Evolutionary conservation across 2,888 invertebrate genomes (phyloP).

Genomic region (Fragum sueziense): DNA sequence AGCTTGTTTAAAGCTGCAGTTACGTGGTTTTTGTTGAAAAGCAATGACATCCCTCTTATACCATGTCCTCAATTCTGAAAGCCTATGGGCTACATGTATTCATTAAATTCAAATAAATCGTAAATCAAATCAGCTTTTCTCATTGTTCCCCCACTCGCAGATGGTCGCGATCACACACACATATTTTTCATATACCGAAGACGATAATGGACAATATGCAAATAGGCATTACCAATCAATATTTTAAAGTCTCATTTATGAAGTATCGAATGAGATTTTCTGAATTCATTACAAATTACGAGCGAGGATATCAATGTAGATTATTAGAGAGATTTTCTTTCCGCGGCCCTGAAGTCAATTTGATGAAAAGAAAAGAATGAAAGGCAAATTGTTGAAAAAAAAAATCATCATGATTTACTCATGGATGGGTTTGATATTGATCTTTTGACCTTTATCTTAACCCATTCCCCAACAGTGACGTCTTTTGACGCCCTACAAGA

Average conservation of each 20-base stretch:
- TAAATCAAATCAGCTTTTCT: conserved; percentile 18
- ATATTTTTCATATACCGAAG: conserved; percentile 23
- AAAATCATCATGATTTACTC: conserved; percentile 17
- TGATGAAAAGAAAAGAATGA: not conserved
- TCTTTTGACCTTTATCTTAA: not conserved
- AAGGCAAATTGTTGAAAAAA: conserved; percentile 2
- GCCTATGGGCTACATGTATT: too few relatives aligned
- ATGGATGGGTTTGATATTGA: conserved; percentile 18
- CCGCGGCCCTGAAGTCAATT: conserved; percentile 2
- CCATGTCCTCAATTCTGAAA: too few relatives aligned
- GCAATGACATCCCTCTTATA: too few relatives aligned
- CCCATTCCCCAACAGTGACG: too few relatives aligned
- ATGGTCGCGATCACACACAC: conserved; percentile 17
- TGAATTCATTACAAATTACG: conserved; percentile 31
- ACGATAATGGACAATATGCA: conserved; percentile 50
- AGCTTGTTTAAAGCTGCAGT: too few relatives aligned
- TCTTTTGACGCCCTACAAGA: too few relatives aligned
- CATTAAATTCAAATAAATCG: conserved; percentile 28
- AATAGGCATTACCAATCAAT: conserved; percentile 44
- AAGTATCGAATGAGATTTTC: conserved; percentile 24
- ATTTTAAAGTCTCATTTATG: conserved; percentile 42
- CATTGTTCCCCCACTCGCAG: conserved; percentile 22
- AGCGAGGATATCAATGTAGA: not conserved
- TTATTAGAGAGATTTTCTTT: not conserved
- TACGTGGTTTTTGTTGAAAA: too few relatives aligned